Evolutionary conservation across 2,797 vertebrate genomes (phyloP), one percentile per base, ranked within the genome.

Genomic region (Otolemur crassicaudatus): DNA sequence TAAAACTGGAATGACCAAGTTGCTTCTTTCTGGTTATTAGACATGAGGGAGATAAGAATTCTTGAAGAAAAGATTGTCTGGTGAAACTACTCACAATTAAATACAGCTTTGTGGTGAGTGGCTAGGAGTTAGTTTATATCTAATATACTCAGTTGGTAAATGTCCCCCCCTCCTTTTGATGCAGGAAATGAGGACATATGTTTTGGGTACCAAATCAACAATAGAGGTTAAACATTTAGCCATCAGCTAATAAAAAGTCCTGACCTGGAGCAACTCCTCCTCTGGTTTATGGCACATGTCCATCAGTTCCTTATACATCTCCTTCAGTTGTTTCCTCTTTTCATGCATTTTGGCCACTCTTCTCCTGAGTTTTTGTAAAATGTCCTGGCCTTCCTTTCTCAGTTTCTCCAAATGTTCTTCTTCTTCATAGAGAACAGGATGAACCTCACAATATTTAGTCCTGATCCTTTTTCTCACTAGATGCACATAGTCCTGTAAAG

Each of bases 221-320:
- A 65, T n/a, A 43, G 58, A n/a, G 7, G 9, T 20, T 34, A 14
- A 73, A 43, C 16, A 29, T 43, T 14, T 53, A 8, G 29, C 23
- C n/a, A 22, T 65, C 56, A n/a, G 3, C 13, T 4, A 43, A 65
- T 29, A 63, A 17, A 20, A 80, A 5, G 34, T 76, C 31, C 25
- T 73, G 60, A 92, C 77, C 90, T 92, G 77, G 20, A 88, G 84
- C 31, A 95, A 22, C 31, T 92, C 77, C 72, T 49, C 69, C 53
- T 95, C 77, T 69, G 90, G 40, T 80, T 76, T 95, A 4, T 76
- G 53, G 40, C 60, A 70, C 31, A 53, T 69, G 65, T 83, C 37
- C 61, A 37, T 65, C 67, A 87, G 53, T 25, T 63, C 40, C 17
- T 43, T 14, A 19, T 34, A 43, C 43, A 58, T 46, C 43, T 34